Evolutionary conservation across 2,888 invertebrate species (phyloP).

Genomic region (Monochamus alternatus): DNA sequence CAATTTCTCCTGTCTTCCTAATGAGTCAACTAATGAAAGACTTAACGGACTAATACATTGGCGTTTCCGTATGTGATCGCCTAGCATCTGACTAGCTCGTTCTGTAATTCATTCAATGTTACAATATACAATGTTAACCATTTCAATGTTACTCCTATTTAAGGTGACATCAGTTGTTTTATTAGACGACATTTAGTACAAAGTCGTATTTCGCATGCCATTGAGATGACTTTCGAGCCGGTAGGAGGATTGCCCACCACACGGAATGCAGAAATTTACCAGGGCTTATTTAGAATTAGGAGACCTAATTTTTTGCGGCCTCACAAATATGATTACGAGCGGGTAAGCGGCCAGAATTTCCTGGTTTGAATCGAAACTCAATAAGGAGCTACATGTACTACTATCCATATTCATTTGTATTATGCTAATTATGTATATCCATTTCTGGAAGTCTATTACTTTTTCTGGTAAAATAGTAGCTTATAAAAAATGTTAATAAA

Average conservation of each 20-base stretch:
- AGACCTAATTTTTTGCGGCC: neutral
- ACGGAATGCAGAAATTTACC: neutral
- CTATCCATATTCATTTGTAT: neutral
- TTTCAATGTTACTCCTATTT: slow-evolving; percentile 57
- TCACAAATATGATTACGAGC: neutral
- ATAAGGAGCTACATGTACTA: neutral
- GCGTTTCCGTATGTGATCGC: slow-evolving; percentile 58
- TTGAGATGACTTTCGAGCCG: slow-evolving; percentile 20
- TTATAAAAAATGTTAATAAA: no score
- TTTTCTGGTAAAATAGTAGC: no score
- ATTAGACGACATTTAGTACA: slow-evolving; percentile 34
- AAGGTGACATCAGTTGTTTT: slow-evolving; percentile 47
- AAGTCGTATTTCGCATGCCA: slow-evolving; percentile 30
- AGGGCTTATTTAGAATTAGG: neutral
- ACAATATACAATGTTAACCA: slow-evolving; percentile 57
- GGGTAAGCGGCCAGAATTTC: neutral
- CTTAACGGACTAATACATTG: slow-evolving; percentile 53
- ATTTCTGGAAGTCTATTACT: neutral
- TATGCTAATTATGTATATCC: slow-evolving; percentile 1
- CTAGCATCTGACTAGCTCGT: slow-evolving; percentile 51
- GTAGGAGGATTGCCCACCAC: slow-evolving; percentile 1
- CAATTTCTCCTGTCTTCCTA: slow-evolving; percentile 52
- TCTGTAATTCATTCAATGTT: slow-evolving; percentile 59
- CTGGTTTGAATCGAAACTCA: neutral
- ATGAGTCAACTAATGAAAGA: slow-evolving; percentile 55